Evolutionary conservation across 2,797 vertebrate species (phyloP), one percentile per base, ranked within the genome.

Genomic region (Garrulus glandarius): DNA sequence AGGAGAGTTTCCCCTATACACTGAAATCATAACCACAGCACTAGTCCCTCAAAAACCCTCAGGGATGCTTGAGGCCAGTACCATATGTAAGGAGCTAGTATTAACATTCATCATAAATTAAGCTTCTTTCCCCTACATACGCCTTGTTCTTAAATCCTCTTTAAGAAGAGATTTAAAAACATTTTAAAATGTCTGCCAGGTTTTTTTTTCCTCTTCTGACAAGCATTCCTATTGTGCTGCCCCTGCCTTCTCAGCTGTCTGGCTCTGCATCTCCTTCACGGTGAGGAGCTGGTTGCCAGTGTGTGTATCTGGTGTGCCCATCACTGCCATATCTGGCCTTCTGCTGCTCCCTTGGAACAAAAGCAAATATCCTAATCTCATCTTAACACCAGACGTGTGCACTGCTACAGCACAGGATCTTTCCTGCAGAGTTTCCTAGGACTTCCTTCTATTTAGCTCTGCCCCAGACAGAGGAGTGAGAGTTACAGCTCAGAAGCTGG

Each of bases 101-200:
- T 93, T 95, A 95, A 86, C 63, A 85, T 87, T 85, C 83, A 93
- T 90, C 92, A 81, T 86, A 88, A 95, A 92, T 93, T 93, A 96
- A 95, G 85, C 72, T 94, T 78, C 92, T 96, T 95, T 92, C 49
- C 82, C 55, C 79, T 72, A 72, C 65, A 46, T n/a, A 63, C 0
- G 17, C 65, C 55, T 83, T 53, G 3, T 36, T 83, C 75, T 85
- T 87, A 94, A 94, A 94, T 96, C 61, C 47, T 87, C 82, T 94
- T 92, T 80, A 96, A 72, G 14, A 15, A 81, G 80, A 90, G 59
- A 34, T 88, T 91, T 92, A 12, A 87, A 96, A 91, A 81, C 61
- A 92, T 90, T 96, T 88, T 18, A 0, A 88, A 90, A 86, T 21
- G 24, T 75, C 85, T 91, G 57, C 32, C 29, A 90, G 67, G 4